A percentile compares a stretch with the other conserved stretches of the same genome.
Conservation (phyloP, 2,797 vertebrate species). For the Sus cebifrons region DNA sequence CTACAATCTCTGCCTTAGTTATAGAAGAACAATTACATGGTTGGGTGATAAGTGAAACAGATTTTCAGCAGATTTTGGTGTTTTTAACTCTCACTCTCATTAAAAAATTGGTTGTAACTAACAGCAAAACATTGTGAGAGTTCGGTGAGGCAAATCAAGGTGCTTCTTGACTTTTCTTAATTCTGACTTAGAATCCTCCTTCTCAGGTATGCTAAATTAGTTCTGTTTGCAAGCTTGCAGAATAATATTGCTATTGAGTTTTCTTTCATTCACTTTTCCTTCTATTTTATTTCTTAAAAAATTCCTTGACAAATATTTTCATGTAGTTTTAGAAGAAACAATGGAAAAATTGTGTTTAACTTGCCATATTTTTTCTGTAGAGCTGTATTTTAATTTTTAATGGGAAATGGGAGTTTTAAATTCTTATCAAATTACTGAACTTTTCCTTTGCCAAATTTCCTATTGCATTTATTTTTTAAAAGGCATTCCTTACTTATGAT, state of each 20-base stretch:
- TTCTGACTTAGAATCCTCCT: neutral
- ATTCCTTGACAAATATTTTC: neutral
- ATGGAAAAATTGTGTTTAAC: neutral
- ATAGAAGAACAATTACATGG: neutral
- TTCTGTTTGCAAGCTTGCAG: neutral
- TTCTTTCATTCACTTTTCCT: neutral
- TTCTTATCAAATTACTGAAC: neutral
- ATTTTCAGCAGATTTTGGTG: neutral
- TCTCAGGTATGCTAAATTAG: neutral
- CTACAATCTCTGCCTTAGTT: neutral
- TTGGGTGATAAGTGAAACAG: neutral
- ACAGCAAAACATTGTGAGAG: neutral
- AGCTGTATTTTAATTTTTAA: constrained; percentile 44
- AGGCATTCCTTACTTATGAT: neutral
- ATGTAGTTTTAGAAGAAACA: neutral
- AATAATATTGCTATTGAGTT: constrained; percentile 20
- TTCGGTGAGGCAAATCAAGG: neutral
- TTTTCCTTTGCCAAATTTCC: neutral
- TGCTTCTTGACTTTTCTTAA: neutral
- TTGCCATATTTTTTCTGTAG: neutral
- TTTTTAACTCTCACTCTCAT: constrained; percentile 24
- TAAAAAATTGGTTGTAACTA: neutral
- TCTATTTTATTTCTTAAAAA: neutral
- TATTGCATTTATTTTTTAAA: constrained; percentile 36
- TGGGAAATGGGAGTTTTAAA: neutral